Evolutionary conservation across 2,113 vertebrate genomes (phyloP), one percentile per base, ranked within the genome.

Genomic region (Bos taurus): DNA sequence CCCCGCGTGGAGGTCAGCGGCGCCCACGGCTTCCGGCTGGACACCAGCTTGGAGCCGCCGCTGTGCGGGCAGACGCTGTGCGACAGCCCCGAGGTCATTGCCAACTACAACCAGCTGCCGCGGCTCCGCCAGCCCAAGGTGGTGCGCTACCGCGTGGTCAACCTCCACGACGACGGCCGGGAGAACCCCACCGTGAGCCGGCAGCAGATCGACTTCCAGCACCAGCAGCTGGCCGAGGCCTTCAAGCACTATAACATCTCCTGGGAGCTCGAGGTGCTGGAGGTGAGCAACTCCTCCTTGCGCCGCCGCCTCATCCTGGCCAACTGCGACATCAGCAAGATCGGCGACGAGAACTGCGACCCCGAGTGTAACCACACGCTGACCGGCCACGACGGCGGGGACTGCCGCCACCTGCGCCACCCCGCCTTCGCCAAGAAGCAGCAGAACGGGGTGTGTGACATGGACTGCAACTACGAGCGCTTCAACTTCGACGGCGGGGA

Each of bases 281-380:
- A 99, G 56, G 98, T 99, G 81, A 99, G 98, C 97, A 99, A 99
- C 95, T 99, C 99, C 9, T 99, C 99, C 7, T 99, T 99, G 52
- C 99, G 99, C 40, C 98, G 99, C 94, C 99, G 99, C 3, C 99
- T 99, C 96, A 99, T 99, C 96, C 98, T 99, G 60, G 99, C 99
- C 88, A 99, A 99, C 99, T 99, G 99, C 19, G 99, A 99, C 74
- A 99, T 99, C 97, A 99, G 99, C 98, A 99, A 99, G 98, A 99
- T 99, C 0, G 99, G 99, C 0, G 99, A 99, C 0, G 99, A 99
- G 84, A 98, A 97, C 54, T 99, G 99, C 0, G 99, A 99, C 93
- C 99, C 99, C 0, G 99, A 99, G 97, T 99, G 99, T 98, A 99
- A 99, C 98, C 99, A 99, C 98, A 99, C 99, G 0, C 98, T 99